These are phyloP conservation scores for Cerastis leucographa DNA, from an alignment of 2,888 invertebrate species.

Conservation along the genomic window DNA sequence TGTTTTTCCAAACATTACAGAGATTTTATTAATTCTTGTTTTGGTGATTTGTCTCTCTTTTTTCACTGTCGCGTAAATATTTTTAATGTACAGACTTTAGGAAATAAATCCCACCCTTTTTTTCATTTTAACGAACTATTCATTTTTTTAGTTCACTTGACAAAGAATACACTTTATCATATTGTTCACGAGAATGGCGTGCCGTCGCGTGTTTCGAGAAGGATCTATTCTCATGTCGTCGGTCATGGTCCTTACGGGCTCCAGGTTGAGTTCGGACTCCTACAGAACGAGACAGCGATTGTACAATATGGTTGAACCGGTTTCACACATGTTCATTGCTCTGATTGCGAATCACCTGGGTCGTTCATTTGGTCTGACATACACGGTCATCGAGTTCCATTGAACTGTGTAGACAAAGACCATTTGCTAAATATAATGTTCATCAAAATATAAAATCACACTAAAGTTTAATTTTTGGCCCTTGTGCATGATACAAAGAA, in stretches of 20 bases:
- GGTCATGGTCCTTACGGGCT: not conserved
- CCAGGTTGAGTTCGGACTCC: not conserved
- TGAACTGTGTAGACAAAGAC: not conserved
- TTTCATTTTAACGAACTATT: not conserved
- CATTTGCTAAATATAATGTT: not conserved
- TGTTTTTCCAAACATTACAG: conserved; percentile 18
- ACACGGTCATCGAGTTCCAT: not conserved
- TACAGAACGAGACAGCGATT: not conserved
- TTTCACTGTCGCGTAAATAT: not conserved
- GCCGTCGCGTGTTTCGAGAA: not conserved
- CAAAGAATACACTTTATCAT: not conserved
- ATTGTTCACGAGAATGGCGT: not conserved
- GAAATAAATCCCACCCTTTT: not conserved
- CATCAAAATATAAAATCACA: not conserved
- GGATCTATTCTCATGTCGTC: not conserved
- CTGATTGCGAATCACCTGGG: not conserved
- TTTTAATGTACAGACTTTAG: conserved; percentile 26
- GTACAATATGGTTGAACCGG: not conserved
- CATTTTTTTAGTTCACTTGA: not conserved
- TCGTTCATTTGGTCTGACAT: not conserved
- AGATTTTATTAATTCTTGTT: not conserved
- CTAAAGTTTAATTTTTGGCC: not conserved
- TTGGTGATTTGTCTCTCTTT: not conserved
- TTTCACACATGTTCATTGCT: not conserved
- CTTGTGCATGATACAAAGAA: not conserved